Evolutionary conservation across 2,113 vertebrate genomes (phyloP).

Genomic region (Isurus oxyrinchus): DNA sequence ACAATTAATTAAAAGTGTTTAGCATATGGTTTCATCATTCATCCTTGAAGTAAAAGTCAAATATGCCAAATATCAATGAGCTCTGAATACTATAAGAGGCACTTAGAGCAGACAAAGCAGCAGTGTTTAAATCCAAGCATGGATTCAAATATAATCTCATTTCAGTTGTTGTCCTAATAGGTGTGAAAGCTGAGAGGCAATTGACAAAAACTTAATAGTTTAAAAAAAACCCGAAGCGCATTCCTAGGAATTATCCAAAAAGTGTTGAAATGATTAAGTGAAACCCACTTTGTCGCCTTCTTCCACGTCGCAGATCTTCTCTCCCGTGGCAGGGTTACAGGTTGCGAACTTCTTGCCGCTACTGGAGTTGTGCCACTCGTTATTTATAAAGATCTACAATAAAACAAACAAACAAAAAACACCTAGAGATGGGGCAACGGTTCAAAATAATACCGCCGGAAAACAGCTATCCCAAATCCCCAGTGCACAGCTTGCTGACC

Average conservation of each 20-base stretch:
- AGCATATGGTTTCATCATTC: not conserved
- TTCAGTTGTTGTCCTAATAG: not conserved
- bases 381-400: conserved; percentile 77
- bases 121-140: not conserved
- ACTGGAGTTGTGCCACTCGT: conserved; percentile 72
- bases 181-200: not conserved
- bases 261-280: not conserved
- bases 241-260: not conserved
- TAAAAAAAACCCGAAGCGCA: not conserved
- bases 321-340: conserved; percentile 69
- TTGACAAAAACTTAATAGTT: not conserved
- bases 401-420: conserved; percentile 20
- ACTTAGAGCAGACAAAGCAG: not conserved
- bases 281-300: conserved; percentile 68
- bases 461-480: not conserved
- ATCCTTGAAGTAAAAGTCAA: not conserved
- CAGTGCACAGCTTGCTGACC: not conserved
- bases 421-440: not conserved
- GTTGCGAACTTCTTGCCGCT: conserved; percentile 74
- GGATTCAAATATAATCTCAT: not conserved
- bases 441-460: not conserved
- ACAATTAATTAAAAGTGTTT: not conserved
- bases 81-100: not conserved
- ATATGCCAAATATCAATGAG: not conserved
- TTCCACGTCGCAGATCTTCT: conserved; percentile 75